Base-by-base conservation (phyloP, 2,888 invertebrate genomes). In the Clepsis dumicolana region DNA sequence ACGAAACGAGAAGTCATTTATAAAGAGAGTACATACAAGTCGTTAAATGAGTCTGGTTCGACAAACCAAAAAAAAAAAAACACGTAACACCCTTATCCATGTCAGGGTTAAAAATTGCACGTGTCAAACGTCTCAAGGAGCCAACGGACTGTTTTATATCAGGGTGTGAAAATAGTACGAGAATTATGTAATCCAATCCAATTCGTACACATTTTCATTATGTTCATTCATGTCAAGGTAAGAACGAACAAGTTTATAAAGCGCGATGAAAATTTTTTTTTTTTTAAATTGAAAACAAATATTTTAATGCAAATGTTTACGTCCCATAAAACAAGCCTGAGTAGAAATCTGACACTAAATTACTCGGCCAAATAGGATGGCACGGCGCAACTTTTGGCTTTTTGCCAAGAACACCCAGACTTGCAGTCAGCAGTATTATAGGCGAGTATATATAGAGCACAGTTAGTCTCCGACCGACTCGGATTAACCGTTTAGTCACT, bases 311-410 rank as follows among this genome's bases (percentile, higher is more conserved):
- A 67, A 50, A 50, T 35, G 48, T 62, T 67, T 64, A 68, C 44
- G 64, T 29, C 41, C 29, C 63, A 64, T 68, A 64, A 68, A 68
- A 64, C 59, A 32, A 29, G 10, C 27, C 16, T 4, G 50, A 38
- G 27, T 44, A n/a, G 68, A 64, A 68, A 68, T 68, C 52, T 59
- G 68, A 68, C 52, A 68, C 68, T 68, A 68, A 68, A 68, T 68
- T 64, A 64, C 57, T 41, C 48, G 38, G 59, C 50, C 63, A 57
- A 57, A 38, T 68, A 52, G 60, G 60, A 48, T 48, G 16, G 29
- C 25, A 41, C 62, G 72, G 70, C 74, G 72, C 71, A 68, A 60
- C 63, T 52, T 64, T 77, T 80, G 80, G 81, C 80, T 64, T 65
- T 16, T 57, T 4, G 74, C 79, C 80, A 80, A 75, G 61, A 62